phyloP scores from a whole-genome alignment of 2,113 vertebrate genomes.

The Heterotis niloticus region DNA sequence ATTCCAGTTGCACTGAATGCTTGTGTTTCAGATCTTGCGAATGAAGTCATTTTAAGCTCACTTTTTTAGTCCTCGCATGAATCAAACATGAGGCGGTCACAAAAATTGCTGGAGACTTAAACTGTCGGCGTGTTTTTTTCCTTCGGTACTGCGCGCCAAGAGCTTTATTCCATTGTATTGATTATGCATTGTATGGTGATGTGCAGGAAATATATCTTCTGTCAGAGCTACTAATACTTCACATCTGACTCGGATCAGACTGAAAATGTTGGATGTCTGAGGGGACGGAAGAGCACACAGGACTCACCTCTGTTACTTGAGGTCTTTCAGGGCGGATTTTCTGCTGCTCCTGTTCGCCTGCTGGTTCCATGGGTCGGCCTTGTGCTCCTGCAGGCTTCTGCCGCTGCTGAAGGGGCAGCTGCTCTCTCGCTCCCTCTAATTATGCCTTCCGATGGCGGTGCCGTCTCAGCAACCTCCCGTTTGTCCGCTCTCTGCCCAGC shows the following conservation, averaged over 20 bases:
- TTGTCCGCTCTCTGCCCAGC: constrained; percentile 12
- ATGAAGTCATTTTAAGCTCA: neutral
- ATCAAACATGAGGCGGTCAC: neutral
- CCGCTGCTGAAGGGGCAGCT: neutral
- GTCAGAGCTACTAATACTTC: too few species aligned
- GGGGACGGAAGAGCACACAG: neutral
- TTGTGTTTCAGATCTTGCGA: neutral
- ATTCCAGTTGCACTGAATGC: neutral
- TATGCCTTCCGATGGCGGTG: constrained; percentile 38
- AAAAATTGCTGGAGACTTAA: neutral
- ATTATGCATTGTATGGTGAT: too few species aligned
- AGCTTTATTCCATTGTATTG: too few species aligned
- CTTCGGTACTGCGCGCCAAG: too few species aligned
- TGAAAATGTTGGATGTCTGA: too few species aligned
- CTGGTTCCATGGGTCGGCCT: constrained; percentile 9
- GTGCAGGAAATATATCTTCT: too few species aligned
- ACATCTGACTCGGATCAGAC: too few species aligned
- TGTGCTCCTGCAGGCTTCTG: neutral
- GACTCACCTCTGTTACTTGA: constrained; percentile 56
- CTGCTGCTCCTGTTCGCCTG: neutral
- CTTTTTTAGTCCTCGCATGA: too few species aligned
- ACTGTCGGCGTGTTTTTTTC: neutral
- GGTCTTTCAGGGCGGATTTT: constrained; percentile 24
- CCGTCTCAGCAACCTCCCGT: constrained; percentile 20
- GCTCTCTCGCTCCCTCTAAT: constrained; percentile 35